Evolutionary conservation across 2,113 vertebrate species (phyloP), one percentile per base, ranked within the genome.

Genomic region (Amazona vittata): DNA sequence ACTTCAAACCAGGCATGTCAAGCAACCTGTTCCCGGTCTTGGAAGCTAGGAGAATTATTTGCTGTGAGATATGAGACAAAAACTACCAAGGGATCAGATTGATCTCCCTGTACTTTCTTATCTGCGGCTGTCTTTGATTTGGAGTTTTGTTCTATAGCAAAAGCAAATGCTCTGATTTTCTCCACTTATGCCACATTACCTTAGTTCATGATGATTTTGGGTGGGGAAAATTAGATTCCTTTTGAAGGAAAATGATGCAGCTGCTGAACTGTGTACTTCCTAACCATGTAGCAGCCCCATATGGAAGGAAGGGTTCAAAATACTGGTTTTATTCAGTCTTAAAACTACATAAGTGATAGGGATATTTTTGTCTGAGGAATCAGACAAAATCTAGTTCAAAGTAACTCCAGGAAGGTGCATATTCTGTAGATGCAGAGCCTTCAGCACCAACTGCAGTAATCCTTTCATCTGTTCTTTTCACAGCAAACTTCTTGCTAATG

Each of bases 281-380:
- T n/a, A 70, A 14, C 10, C 12, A 47, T 1, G 1, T 35, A 26
- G 17, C 44, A 83, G 14, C 4, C 1, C 8, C 8, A 0, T 13
- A 29, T 31, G 52, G 53, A 82, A 75, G 12, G 16, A 59, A 53
- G 7, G 3, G 17, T 79, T 71, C 22, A 64, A 83, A 83, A 63
- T 65, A 77, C 25, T 19, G 14, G 11, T 29, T 31, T 21, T 88
- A 24, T 53, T 53, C 39, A 22, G 24, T 77, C 71, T 68, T 81
- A 52, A 77, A 92, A 37, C 39, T 50, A 3, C 1, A 0, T 46
- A 17, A 4, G 3, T 50, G 12, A 20, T 39, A 39, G 12, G 8
- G 28, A 33, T 81, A 41, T 53, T 83, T 83, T 84, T 64, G 8
- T 75, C 19, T 49, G 37, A 52, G 19, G 59, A 77, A 69, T 41